Evolutionary conservation across 1,140 invertebrate genomes (phyloP).

Genomic region (Panagrolaimus sp.): DNA sequence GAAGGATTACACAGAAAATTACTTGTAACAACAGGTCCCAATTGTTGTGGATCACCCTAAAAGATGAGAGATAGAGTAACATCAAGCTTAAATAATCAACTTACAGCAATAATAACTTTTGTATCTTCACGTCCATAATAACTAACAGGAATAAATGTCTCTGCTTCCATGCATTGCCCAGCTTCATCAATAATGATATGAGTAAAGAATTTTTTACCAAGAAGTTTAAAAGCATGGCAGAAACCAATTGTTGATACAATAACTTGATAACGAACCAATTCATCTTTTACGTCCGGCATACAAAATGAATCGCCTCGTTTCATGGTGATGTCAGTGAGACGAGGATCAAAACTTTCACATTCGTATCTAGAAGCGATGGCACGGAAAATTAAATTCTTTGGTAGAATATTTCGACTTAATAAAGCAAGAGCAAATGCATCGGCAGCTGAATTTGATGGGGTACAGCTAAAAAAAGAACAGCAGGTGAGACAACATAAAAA

Average conservation of each 20-base stretch:
- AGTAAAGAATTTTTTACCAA: not conserved
- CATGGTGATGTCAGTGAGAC: not conserved
- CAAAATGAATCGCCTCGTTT: not conserved
- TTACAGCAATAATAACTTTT: not conserved
- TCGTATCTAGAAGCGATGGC: not conserved
- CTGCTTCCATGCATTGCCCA: not conserved
- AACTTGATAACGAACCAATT: not conserved
- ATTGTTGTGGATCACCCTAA: not conserved
- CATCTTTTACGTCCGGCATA: not conserved
- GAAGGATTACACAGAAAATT: not conserved
- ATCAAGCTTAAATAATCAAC: too few relatives aligned
- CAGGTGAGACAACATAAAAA: too few relatives aligned
- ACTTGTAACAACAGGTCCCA: not conserved
- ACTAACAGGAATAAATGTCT: not conserved
- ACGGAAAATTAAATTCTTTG: not conserved
- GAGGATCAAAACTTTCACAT: not conserved
- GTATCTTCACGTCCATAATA: not conserved
- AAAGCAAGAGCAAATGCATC: not conserved
- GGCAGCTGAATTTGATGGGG: not conserved
- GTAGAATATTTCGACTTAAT: not conserved
- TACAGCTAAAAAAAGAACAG: not conserved
- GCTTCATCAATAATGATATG: slow-evolving; percentile 7
- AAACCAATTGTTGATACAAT: slow-evolving; percentile 1
- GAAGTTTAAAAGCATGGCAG: not conserved
- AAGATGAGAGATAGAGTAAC: too few relatives aligned